Conservation (phyloP, 2,797 vertebrate species). For the Hybognathus amarus region DNA sequence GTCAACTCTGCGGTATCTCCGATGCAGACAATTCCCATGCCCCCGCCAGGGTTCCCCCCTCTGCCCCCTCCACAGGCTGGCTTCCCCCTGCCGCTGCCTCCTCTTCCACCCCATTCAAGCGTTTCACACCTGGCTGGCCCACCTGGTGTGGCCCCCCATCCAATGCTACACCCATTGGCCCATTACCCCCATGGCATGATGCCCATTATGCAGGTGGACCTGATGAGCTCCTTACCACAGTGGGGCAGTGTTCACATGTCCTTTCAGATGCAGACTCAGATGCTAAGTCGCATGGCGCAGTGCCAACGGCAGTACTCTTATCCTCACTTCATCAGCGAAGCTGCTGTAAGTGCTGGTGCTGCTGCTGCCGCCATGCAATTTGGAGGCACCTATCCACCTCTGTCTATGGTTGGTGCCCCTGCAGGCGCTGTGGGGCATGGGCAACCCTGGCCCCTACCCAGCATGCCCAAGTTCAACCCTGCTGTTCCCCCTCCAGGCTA, state of each 20-base stretch:
- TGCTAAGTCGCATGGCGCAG: conserved; percentile 97
- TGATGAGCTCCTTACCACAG: conserved; percentile 91
- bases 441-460: conserved; percentile 87
- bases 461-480: conserved; percentile 93
- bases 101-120: conserved; percentile 76
- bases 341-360: conserved; percentile 61
- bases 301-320: conserved; percentile 88
- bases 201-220: conserved; percentile 91
- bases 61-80: conserved; percentile 82
- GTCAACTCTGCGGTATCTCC: conserved; percentile 86
- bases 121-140: conserved; percentile 81
- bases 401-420: conserved; percentile 77
- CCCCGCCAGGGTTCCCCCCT: conserved; percentile 84
- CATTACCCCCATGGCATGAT: conserved; percentile 87
- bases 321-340: conserved; percentile 83
- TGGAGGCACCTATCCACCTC: conserved; percentile 84
- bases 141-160: conserved; percentile 76
- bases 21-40: conserved; percentile 84
- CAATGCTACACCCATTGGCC: conserved; percentile 84
- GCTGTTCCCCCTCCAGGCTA: conserved; percentile 94
- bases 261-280: conserved; percentile 98
- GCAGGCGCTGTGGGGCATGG: conserved; percentile 73
- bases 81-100: conserved; percentile 83
- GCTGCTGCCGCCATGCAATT: conserved; percentile 79
- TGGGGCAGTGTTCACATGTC: conserved; percentile 97